phyloP scores from a whole-genome alignment of 2,113 vertebrate species.

The Ictalurus punctatus region DNA sequence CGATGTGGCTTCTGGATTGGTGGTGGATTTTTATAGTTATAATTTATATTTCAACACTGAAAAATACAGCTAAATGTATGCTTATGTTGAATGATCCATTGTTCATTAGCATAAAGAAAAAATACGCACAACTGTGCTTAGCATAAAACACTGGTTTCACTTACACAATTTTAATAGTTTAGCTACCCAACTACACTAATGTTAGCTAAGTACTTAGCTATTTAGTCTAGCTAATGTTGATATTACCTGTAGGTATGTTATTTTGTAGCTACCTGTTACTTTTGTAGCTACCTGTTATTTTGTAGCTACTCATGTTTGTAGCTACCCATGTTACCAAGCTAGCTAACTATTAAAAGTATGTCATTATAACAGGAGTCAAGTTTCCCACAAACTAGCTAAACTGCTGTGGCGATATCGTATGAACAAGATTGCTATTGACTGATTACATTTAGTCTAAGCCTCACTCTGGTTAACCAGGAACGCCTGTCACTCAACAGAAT shows the following conservation, averaged over 20 bases:
- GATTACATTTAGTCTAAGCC: neutral
- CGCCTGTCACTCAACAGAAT: neutral
- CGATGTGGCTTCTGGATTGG: neutral
- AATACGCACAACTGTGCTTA: neutral
- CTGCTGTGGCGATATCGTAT: neutral
- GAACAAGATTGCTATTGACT: neutral
- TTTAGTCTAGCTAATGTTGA: neutral
- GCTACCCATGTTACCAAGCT: neutral
- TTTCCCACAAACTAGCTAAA: neutral
- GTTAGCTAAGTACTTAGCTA: neutral
- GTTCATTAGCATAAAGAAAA: no score
- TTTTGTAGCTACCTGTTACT: neutral
- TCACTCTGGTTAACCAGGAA: neutral
- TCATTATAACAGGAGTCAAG: neutral
- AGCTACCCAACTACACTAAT: neutral
- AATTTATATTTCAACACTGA: neutral
- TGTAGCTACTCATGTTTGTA: neutral
- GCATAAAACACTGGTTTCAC: neutral
- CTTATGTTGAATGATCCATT: neutral
- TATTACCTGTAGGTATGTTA: neutral
- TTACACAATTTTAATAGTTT: neutral
- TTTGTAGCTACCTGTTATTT: no score
- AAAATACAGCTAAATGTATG: neutral
- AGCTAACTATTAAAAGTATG: neutral
- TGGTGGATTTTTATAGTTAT: neutral